Evolutionary conservation across 2,797 vertebrate genomes (phyloP).

Genomic region (Malurus splendens): DNA sequence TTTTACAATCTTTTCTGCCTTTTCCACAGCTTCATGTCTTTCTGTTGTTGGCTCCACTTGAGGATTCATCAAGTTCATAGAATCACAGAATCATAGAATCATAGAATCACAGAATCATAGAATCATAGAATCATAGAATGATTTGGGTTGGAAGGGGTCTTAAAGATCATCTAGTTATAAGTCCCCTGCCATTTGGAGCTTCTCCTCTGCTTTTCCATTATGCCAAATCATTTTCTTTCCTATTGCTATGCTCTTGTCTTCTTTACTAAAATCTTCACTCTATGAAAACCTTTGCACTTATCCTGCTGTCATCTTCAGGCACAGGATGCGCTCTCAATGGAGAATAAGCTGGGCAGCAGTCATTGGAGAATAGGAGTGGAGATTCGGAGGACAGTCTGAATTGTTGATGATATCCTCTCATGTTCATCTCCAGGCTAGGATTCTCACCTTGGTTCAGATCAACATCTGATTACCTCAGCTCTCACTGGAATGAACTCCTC

Average conservation of each 20-base stretch:
- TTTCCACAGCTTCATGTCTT: not conserved
- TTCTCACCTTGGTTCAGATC: not conserved
- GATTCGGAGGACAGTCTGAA: not conserved
- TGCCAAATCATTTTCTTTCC: not conserved
- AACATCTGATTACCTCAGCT: not conserved
- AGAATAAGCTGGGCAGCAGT: not conserved
- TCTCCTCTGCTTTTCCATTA: not conserved
- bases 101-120: not conserved
- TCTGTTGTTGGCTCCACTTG: not conserved
- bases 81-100: not conserved
- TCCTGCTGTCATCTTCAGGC: not conserved
- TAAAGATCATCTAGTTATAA: not conserved
- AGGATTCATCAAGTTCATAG: not conserved
- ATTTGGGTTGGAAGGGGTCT: not conserved
- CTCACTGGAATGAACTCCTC: not conserved
- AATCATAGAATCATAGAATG: not conserved
- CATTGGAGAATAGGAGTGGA: rapidly evolving
- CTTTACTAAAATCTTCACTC: not conserved
- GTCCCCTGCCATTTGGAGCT: rapidly evolving
- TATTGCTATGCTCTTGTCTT: not conserved
- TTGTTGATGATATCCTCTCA: not conserved
- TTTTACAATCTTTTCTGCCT: not conserved
- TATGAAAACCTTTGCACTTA: not conserved
- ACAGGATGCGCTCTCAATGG: rapidly evolving
- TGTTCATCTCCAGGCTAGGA: not conserved